These are phyloP conservation scores for Apodemia mormo DNA, from an alignment of 2,888 invertebrate genomes.

Conservation along the genomic window DNA sequence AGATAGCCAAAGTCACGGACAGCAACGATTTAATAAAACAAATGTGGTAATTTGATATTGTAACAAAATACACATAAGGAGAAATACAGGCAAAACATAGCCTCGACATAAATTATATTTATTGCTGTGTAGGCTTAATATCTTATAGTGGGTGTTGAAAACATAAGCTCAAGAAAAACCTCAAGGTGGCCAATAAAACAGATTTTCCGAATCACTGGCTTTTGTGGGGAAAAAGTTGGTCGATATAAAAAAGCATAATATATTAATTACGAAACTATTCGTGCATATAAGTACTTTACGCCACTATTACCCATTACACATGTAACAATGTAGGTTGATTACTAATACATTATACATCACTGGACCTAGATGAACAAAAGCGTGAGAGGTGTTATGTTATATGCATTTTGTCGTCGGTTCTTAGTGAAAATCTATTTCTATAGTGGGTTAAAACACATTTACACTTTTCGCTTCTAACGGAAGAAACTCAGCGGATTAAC, in stretches of 20 bases:
- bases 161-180: neutral
- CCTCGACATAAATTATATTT: slow-evolving; percentile 25
- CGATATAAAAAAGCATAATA: slow-evolving; percentile 43
- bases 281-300: slow-evolving; percentile 46
- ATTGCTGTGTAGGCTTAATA: slow-evolving; percentile 23
- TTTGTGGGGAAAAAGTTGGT: slow-evolving; percentile 44
- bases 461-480: no score
- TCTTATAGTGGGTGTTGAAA: slow-evolving; percentile 5
- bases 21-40: no score
- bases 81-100: slow-evolving; percentile 25
- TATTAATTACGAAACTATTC: slow-evolving; percentile 48
- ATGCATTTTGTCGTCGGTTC: no score
- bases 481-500: no score
- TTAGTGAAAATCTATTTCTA: no score
- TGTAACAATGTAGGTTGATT: neutral
- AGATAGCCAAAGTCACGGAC: no score
- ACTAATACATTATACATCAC: neutral
- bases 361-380: no score
- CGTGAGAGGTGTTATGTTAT: no score
- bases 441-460: no score
- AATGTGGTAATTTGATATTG: no score
- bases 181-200: slow-evolving; percentile 28
- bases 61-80: neutral
- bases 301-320: slow-evolving; percentile 19
- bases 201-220: slow-evolving; percentile 55